These are phyloP conservation scores for Xiphophorus birchmanni DNA, from an alignment of 2,797 vertebrate genomes.

Conservation along the genomic window DNA sequence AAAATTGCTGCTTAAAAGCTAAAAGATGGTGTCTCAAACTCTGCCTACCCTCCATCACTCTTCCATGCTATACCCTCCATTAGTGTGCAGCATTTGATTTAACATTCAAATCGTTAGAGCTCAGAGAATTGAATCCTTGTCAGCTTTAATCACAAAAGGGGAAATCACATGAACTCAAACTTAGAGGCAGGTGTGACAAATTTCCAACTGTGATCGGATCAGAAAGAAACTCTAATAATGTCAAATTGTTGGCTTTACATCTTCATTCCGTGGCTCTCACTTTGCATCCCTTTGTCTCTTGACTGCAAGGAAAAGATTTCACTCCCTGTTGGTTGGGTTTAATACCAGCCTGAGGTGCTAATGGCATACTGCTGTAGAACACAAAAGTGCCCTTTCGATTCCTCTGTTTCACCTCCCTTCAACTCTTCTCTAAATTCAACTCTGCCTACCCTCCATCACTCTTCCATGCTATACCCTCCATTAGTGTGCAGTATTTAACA, in stretches of 20 bases:
- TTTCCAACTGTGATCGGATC: background rate
- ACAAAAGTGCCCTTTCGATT: conserved; percentile 28
- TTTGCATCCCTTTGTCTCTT: conserved; percentile 40
- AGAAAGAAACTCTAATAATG: conserved; percentile 20
- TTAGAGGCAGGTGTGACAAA: background rate
- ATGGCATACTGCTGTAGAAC: conserved; percentile 55
- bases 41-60: conserved; percentile 13
- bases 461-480: background rate
- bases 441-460: conserved; percentile 19
- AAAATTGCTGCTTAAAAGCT: background rate
- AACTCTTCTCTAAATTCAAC: conserved; percentile 4
- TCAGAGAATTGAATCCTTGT: background rate
- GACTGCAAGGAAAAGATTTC: conserved; percentile 44
- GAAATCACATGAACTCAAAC: background rate
- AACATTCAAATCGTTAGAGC: background rate
- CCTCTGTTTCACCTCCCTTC: conserved; percentile 19
- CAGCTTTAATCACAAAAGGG: too few relatives aligned
- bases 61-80: background rate
- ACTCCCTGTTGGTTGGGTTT: conserved; percentile 28
- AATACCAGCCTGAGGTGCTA: conserved; percentile 51
- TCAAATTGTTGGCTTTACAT: conserved; percentile 45
- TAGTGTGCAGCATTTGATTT: conserved; percentile 17
- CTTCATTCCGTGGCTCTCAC: conserved; percentile 3
- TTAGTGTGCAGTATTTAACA: conserved; percentile 23
- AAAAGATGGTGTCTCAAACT: conserved; percentile 4